phyloP scores from a whole-genome alignment of 2,797 vertebrate species.

The Enteromius radiatus region DNA sequence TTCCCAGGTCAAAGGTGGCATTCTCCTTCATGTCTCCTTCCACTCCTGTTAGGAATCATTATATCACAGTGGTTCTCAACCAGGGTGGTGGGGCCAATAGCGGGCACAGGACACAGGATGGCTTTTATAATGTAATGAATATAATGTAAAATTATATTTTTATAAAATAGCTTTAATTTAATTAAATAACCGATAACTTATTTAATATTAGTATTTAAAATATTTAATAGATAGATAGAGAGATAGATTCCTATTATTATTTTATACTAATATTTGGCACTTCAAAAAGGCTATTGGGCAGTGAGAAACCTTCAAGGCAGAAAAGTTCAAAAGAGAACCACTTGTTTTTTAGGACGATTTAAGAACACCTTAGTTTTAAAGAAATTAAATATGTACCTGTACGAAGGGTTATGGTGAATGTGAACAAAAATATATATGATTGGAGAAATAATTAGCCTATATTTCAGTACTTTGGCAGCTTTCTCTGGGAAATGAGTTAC shows the following conservation, averaged over 20 bases:
- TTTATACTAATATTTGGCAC: not conserved
- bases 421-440: not conserved
- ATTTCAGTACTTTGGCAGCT: not conserved
- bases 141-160: not conserved
- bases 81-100: not conserved
- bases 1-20: conserved; percentile 6
- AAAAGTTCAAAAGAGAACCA: not conserved
- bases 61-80: not conserved
- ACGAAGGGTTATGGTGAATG: not conserved
- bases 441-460: not conserved
- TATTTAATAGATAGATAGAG: not conserved
- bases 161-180: not conserved
- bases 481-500: not conserved
- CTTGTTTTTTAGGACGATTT: not conserved
- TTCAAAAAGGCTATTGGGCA: not conserved
- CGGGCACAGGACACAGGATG: not conserved
- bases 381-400: not conserved
- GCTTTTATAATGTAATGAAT: not conserved
- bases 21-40: not conserved
- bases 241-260: not conserved
- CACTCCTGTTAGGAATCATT: conserved; percentile 5
- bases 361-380: not conserved
- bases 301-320: not conserved
- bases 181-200: not conserved
- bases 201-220: not conserved